Evolutionary conservation across 2,888 invertebrate genomes (phyloP).

Genomic region (Coremacera marginata): DNA sequence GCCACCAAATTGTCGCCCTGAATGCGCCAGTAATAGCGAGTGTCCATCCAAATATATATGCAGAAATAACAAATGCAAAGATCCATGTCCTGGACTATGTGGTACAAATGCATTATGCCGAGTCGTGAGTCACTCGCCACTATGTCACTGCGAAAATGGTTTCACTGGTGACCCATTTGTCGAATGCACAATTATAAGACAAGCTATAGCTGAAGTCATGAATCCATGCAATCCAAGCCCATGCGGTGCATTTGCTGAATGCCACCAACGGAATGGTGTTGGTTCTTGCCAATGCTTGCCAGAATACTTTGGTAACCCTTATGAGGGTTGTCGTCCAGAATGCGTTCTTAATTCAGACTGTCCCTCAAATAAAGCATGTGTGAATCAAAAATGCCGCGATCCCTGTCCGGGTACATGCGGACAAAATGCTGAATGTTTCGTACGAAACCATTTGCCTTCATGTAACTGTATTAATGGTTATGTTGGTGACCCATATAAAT

Average conservation of each 20-base stretch:
- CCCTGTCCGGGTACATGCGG: conserved; percentile 86
- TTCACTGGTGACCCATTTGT: conserved; percentile 67
- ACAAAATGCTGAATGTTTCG: conserved; percentile 80
- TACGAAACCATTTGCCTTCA: conserved; percentile 78
- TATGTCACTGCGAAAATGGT: conserved; percentile 77
- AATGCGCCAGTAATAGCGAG: conserved; percentile 83
- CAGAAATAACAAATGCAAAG: conserved; percentile 79
- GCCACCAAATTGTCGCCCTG: conserved; percentile 80
- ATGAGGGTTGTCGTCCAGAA: conserved; percentile 82
- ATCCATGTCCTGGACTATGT: conserved; percentile 81
- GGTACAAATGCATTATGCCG: conserved; percentile 80
- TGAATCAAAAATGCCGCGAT: conserved; percentile 80
- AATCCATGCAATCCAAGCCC: conserved; percentile 82
- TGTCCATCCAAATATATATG: conserved; percentile 79
- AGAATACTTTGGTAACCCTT: conserved; percentile 83
- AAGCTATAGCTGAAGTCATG: conserved; percentile 60
- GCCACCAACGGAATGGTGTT: conserved; percentile 75
- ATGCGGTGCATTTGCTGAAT: conserved; percentile 84
- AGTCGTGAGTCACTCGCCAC: conserved; percentile 82
- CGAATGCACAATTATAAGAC: conserved; percentile 71
- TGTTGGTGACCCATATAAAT: conserved; percentile 82
- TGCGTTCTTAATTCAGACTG: conserved; percentile 81
- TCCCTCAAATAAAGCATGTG: conserved; percentile 77
- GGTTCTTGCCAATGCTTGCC: conserved; percentile 80
- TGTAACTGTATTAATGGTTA: conserved; percentile 79